Evolutionary conservation across 2,888 invertebrate species (phyloP), one percentile per base, ranked within the genome.

Genomic region (Scaptomyza parva): DNA sequence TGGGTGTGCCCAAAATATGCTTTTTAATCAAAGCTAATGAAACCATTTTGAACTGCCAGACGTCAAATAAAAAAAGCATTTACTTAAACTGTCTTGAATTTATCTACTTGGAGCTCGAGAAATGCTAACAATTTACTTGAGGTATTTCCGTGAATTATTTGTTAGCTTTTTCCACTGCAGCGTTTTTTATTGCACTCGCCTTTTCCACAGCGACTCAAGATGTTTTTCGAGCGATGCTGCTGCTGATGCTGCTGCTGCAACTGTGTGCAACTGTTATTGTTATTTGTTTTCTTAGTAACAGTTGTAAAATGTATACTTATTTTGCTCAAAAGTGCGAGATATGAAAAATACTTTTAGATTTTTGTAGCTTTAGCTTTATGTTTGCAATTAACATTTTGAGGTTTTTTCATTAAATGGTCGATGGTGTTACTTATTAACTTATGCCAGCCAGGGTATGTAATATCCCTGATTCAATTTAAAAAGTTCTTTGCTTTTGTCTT

Each of bases 111-210:
- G 33, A 18, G 37, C 22, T 28, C 24, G 17, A 17, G 17, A 39
- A 64, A 43, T 43, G 50, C 59, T 66, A 64, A 66, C 69, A 76
- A 74, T 82, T 73, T 62, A 60, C 76, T 57, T 67, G 37, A 47
- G 53, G 43, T 44, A 40, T 62, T 63, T 41, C 53, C 44, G 53
- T 63, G 57, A 45, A 67, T 54, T 69, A 75, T 74, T 86, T 65
- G 61, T 51, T 51, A 44, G 39, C 57, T 28, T 59, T 52, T 72
- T 40, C 37, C 24, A 54, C 39, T 44, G 33, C 33, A 26, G 40
- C 47, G 20, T 18, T 37, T 30, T 47, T 63, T 57, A 47, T 68
- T 53, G 63, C 45, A 52, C 35, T 66, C 57, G 12, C 17, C 17
- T 57, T 64, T 52, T 14, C 33, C 26, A 20, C 39, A 58, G 22